Evolutionary conservation across 2,797 vertebrate genomes (phyloP).

Genomic region (Schizopygopsis pylzovi): DNA sequence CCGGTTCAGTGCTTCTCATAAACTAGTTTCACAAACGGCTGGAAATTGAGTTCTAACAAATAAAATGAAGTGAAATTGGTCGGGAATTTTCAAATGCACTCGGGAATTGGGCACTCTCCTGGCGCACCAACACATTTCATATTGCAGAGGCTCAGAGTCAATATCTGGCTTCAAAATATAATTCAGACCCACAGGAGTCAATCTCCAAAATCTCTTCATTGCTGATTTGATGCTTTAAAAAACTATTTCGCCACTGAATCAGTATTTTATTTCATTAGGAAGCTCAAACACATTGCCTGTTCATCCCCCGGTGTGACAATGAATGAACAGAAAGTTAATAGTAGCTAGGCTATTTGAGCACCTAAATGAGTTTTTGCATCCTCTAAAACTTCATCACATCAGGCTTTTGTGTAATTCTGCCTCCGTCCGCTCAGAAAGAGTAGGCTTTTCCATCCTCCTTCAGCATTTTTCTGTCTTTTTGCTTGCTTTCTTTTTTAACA

Average conservation of each 20-base stretch:
- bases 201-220: conserved; percentile 31
- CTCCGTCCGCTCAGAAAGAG: conserved; percentile 33
- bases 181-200: conserved; percentile 26
- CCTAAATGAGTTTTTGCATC: conserved; percentile 81
- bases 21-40: conserved; percentile 2
- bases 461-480: conserved; percentile 63
- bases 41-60: conserved; percentile 26
- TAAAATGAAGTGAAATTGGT: conserved; percentile 32
- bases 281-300: conserved; percentile 28
- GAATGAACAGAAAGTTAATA: conserved; percentile 75
- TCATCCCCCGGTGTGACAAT: conserved; percentile 20
- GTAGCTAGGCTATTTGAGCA: conserved; percentile 75
- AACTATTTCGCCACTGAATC: not conserved
- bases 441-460: not conserved
- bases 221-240: conserved; percentile 28
- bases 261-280: conserved; percentile 31
- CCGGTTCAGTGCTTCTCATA: not conserved
- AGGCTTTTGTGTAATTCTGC: conserved; percentile 65
- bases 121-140: not conserved
- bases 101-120: not conserved
- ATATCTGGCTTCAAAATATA: conserved; percentile 30
- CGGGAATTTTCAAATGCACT: conserved; percentile 1
- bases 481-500: conserved; percentile 66
- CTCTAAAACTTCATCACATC: conserved; percentile 74
- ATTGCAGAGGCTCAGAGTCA: conserved; percentile 1